A percentile compares a stretch with the other conserved stretches of the same genome.
Evolutionary conservation across 2,888 invertebrate species (phyloP).

Genomic region (Andricus curvator): DNA sequence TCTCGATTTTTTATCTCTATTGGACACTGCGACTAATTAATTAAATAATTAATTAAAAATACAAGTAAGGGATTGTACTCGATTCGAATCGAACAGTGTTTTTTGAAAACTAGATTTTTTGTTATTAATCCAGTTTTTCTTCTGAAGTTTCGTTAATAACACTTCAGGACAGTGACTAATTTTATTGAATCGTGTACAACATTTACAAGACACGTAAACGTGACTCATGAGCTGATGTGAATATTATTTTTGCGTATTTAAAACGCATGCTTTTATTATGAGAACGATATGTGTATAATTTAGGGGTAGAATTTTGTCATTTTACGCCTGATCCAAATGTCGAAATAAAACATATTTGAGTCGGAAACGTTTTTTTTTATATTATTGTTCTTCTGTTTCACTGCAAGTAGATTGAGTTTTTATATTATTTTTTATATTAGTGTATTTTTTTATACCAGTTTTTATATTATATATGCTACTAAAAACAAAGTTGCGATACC

Average conservation of each 20-base stretch:
- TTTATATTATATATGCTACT: no score
- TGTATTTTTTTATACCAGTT: no score
- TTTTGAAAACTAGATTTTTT: not conserved
- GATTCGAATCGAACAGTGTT: not conserved
- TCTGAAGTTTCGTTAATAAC: slow-evolving; percentile 5
- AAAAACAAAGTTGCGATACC: no score
- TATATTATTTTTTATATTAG: no score
- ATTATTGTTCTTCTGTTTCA: not conserved
- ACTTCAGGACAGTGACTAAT: slow-evolving; percentile 3
- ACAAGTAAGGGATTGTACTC: not conserved
- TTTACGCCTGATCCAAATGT: slow-evolving; percentile 25
- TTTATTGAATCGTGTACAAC: slow-evolving; percentile 6
- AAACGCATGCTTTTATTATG: slow-evolving; percentile 32
- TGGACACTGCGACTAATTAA: not conserved
- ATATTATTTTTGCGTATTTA: slow-evolving; percentile 34
- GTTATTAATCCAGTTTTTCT: not conserved
- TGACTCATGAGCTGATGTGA: slow-evolving; percentile 23
- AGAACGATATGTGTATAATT: slow-evolving; percentile 19
- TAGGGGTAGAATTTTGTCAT: slow-evolving; percentile 17
- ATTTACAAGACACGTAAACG: slow-evolving; percentile 9
- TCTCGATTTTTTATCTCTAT: slow-evolving; percentile 17
- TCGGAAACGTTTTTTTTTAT: not conserved
- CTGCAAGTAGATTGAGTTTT: no score
- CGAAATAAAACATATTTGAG: slow-evolving; percentile 24
- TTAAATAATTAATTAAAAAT: not conserved